Base-by-base conservation (phyloP, 1,140 invertebrate species). In the Tetramorium simillimum region DNA sequence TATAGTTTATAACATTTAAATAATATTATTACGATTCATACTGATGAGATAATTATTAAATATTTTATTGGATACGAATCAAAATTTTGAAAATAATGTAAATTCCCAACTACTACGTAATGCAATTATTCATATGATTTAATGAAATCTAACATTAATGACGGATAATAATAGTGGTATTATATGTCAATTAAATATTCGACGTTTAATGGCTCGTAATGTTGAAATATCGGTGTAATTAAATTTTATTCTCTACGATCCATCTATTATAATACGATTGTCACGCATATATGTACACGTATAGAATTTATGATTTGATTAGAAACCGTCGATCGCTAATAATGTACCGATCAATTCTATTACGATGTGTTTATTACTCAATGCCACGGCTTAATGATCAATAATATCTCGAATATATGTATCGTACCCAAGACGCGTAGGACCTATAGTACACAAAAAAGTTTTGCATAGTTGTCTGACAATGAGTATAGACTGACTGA, bases 341-440 rank as follows among this genome's bases (percentile, higher is more conserved):
- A 5, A 3, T 24, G 1, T n/a, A 70, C 0, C 12, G 33, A 43
- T 70, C 7, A 12, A 3, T 43, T 70, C 37, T 70, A 56, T 80
- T 69, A 81, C 12, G 63, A 70, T 28, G 63, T 81, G 21, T 81
- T 70, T 81, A 58, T n/a, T 69, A 24, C 0, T n/a, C 10, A n/a
- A 12, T 40, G 9, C 14, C 18, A n/a, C 14, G 16, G n/a, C 0
- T 78, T 65, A 80, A 51, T 49, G 77, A 69, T 53, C 33, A 70
- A 56, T 81, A 69, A 70, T 33, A 33, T 70, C 3, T 81, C 10
- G 33, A 51, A 43, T 40, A 28, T 24, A 33, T 9, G 14, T 37
- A 37, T 51, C 18, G 16, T 49, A 53, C 4, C 28, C 24, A 63
- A 65, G 14, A 67, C 0, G 43, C 14, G 6, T 37, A 37, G 9